phyloP scores from a whole-genome alignment of 1,140 invertebrate genomes.

The Proctacanthus coquilletti region DNA sequence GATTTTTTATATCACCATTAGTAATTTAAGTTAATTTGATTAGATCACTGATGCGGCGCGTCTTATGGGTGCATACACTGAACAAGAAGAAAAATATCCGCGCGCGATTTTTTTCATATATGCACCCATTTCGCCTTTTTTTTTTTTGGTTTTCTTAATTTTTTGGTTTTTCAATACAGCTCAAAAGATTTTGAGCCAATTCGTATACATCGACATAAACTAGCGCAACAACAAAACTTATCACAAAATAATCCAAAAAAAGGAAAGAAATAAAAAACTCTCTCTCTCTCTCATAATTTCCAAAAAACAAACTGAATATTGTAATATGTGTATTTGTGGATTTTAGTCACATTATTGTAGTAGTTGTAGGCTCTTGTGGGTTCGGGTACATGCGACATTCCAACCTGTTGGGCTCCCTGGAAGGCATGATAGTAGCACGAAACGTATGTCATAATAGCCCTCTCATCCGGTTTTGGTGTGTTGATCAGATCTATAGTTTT shows the following conservation, averaged over 20 bases:
- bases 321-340: constrained; percentile 28
- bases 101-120: too few relatives aligned
- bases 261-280: constrained; percentile 5
- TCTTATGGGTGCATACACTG: too few relatives aligned
- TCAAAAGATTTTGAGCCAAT: too few relatives aligned
- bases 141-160: too few relatives aligned
- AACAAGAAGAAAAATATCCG: too few relatives aligned
- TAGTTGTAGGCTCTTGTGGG: constrained; percentile 32
- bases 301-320: constrained; percentile 19
- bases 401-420: constrained; percentile 94
- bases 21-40: too few relatives aligned
- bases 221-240: constrained; percentile 3
- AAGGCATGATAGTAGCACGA: constrained; percentile 98
- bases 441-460: constrained; percentile 96
- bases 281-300: constrained; percentile 7
- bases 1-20: too few relatives aligned
- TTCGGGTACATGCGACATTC: constrained; percentile 35
- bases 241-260: constrained; percentile 9
- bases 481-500: constrained; percentile 84
- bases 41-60: too few relatives aligned
- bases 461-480: constrained; percentile 93
- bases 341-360: constrained; percentile 33
- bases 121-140: too few relatives aligned
- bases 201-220: too few relatives aligned
- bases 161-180: too few relatives aligned